These are phyloP conservation scores for Gobius niger DNA, from an alignment of 2,113 vertebrate species.

Conservation along the genomic window DNA sequence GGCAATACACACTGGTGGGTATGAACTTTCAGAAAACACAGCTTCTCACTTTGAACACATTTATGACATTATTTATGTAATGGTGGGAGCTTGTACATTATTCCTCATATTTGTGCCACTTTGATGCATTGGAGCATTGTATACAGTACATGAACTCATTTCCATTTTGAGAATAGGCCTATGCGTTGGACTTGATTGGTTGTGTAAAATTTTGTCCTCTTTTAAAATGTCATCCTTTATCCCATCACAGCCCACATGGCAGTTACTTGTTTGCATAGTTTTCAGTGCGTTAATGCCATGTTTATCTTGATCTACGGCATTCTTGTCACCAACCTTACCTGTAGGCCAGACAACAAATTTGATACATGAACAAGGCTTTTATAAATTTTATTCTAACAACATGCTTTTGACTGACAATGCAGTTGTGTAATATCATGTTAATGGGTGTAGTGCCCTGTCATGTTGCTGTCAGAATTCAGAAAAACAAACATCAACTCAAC, in stretches of 20 bases:
- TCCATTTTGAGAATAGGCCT: too few species aligned
- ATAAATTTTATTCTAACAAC: background rate
- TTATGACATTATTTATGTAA: background rate
- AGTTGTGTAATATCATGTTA: slow-evolving; percentile 32
- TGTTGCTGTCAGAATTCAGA: slow-evolving; percentile 57
- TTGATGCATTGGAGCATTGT: background rate
- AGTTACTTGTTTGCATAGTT: background rate
- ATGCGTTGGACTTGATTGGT: background rate
- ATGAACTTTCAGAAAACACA: slow-evolving; percentile 10
- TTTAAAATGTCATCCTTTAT: background rate
- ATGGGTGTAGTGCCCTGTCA: slow-evolving; percentile 16
- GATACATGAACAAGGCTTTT: too few species aligned
- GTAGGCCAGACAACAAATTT: background rate
- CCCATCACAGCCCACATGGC: background rate
- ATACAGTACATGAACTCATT: too few species aligned
- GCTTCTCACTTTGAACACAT: background rate
- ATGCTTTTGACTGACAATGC: slow-evolving; percentile 15
- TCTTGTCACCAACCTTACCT: slow-evolving; percentile 4
- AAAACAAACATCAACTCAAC: background rate
- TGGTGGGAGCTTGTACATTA: background rate
- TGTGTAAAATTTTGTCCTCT: background rate
- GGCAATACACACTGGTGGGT: slow-evolving; percentile 77
- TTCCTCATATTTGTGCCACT: background rate
- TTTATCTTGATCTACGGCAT: slow-evolving; percentile 44
- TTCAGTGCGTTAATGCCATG: background rate